Conservation (phyloP, 2,113 vertebrate species). For the Stomatorhinus ivindoensis region DNA sequence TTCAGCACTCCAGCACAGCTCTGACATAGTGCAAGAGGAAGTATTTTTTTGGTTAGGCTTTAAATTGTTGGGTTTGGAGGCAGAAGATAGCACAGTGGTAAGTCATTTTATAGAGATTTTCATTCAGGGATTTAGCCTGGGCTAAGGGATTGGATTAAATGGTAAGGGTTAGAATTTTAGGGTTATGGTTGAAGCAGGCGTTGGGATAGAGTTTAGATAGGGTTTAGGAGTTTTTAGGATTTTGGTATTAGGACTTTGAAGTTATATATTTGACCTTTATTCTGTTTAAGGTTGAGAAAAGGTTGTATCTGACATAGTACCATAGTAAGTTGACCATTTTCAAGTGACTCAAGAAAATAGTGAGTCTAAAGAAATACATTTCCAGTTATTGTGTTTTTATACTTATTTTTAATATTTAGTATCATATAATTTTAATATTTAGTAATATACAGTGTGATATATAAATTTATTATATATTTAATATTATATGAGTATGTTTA, state of each 20-base stretch:
- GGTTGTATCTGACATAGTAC: neutral
- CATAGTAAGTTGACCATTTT: neutral
- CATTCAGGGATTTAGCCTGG: neutral
- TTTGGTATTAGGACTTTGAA: constrained; percentile 6
- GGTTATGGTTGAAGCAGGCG: neutral
- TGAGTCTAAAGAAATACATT: neutral
- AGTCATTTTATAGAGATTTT: neutral
- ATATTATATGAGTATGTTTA: neutral
- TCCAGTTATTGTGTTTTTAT: neutral
- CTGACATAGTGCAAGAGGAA: neutral
- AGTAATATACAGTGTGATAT: neutral
- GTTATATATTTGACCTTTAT: neutral
- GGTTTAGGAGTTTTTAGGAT: neutral
- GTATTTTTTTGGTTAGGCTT: neutral
- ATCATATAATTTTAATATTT: neutral
- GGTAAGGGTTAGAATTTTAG: constrained; percentile 1
- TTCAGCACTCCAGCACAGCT: neutral
- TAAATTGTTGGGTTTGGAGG: neutral
- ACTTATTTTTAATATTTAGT: neutral
- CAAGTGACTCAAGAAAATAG: neutral
- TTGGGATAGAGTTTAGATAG: neutral
- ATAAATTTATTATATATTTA: neutral
- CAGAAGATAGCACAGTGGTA: neutral
- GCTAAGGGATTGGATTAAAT: neutral
- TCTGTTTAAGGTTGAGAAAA: neutral